Evolutionary conservation across 2,113 vertebrate genomes (phyloP).

Genomic region (Trochalopteron elliotii): DNA sequence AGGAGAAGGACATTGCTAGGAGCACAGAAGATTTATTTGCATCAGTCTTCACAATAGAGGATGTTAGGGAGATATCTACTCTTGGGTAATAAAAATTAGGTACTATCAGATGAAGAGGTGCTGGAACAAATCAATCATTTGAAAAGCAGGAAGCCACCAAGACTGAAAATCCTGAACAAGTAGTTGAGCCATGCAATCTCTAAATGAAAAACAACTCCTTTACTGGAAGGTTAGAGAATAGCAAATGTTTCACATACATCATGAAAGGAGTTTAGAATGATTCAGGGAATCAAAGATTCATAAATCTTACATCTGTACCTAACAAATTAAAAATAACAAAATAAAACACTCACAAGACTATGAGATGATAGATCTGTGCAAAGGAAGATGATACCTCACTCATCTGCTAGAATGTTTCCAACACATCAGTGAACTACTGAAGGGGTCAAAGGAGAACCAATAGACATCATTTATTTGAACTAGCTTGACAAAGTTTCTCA

Average conservation of each 20-base stretch:
- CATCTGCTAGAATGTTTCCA: not conserved
- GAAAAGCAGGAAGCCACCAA: constrained; percentile 19
- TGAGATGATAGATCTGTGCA: not conserved
- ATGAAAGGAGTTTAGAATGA: not conserved
- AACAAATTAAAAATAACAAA: constrained; percentile 28
- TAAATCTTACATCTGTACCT: not conserved
- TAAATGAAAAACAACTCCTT: constrained; percentile 32
- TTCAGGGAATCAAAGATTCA: not conserved
- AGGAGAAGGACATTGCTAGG: not conserved
- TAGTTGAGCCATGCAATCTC: not conserved
- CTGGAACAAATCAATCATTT: constrained; percentile 55
- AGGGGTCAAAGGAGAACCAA: not conserved
- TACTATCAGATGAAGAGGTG: constrained; percentile 43
- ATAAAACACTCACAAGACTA: not conserved
- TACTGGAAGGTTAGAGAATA: not conserved
- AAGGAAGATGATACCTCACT: not conserved
- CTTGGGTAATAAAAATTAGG: constrained; percentile 50
- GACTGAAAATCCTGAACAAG: not conserved
- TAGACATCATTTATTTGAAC: not conserved
- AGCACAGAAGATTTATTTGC: constrained; percentile 43
- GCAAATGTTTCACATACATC: not conserved
- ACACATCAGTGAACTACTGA: not conserved
- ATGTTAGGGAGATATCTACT: constrained; percentile 10
- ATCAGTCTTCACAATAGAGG: constrained; percentile 3
- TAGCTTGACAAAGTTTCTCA: not conserved